phyloP scores from a whole-genome alignment of 2,113 vertebrate species.

The Cynoglossus semilaevis region DNA sequence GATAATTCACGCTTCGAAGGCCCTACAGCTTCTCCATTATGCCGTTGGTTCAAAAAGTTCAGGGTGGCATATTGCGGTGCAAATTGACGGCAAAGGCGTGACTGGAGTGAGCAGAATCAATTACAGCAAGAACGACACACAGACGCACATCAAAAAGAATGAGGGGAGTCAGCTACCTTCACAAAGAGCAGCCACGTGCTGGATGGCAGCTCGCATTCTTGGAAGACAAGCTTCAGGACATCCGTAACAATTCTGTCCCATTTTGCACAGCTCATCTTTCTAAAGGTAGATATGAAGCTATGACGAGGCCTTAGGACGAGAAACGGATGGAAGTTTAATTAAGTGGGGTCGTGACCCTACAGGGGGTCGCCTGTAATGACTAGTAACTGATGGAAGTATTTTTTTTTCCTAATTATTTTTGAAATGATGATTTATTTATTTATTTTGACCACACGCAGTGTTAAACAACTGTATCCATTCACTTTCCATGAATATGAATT shows the following conservation, averaged over 20 bases:
- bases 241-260: slow-evolving; percentile 43
- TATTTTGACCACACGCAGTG: no score
- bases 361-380: no score
- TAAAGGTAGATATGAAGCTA: slow-evolving; percentile 32
- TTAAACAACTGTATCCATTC: no score
- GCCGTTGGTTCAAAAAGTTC: slow-evolving; percentile 62
- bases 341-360: slow-evolving; percentile 4
- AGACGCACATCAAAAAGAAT: slow-evolving; percentile 71
- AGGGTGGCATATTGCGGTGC: slow-evolving; percentile 60
- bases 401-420: no score
- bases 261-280: slow-evolving; percentile 45
- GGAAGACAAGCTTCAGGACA: slow-evolving; percentile 55
- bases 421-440: no score
- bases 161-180: slow-evolving; percentile 59
- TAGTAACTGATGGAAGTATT: no score
- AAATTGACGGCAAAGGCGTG: slow-evolving; percentile 71
- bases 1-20: slow-evolving; percentile 63
- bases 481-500: no score
- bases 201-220: slow-evolving; percentile 59
- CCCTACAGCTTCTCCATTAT: slow-evolving; percentile 67
- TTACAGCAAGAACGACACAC: slow-evolving; percentile 53
- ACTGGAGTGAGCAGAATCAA: slow-evolving; percentile 70
- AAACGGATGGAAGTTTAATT: slow-evolving; percentile 51
- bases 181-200: slow-evolving; percentile 52
- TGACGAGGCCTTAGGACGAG: slow-evolving; percentile 31